These are phyloP conservation scores for mouse (Mus musculus) DNA, from an alignment of 2,113 vertebrate species.

Conservation along the genomic window GRCm39 chr1:159281501-159282000, in stretches of 20 bases:
- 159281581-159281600: not conserved
- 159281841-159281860: not conserved
- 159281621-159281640: not conserved
- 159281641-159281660: not conserved
- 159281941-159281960: not conserved
- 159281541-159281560: constrained; percentile 22
- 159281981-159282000: constrained; percentile 48
- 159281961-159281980: not conserved
- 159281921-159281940: not conserved
- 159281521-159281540: not conserved
- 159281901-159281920: not conserved
- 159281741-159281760: not conserved
- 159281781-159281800: not conserved
- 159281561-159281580: not conserved
- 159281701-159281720: not conserved
- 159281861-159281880: not conserved
- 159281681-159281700: not conserved
- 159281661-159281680: not conserved
- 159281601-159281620: not conserved
- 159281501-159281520: not conserved
- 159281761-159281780: not conserved
- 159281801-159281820: not conserved
- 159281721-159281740: not conserved
- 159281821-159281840: not conserved
- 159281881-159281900: constrained; percentile 18